phyloP scores from a whole-genome alignment of 2,797 vertebrate species.

The Hyperoplus immaculatus region DNA sequence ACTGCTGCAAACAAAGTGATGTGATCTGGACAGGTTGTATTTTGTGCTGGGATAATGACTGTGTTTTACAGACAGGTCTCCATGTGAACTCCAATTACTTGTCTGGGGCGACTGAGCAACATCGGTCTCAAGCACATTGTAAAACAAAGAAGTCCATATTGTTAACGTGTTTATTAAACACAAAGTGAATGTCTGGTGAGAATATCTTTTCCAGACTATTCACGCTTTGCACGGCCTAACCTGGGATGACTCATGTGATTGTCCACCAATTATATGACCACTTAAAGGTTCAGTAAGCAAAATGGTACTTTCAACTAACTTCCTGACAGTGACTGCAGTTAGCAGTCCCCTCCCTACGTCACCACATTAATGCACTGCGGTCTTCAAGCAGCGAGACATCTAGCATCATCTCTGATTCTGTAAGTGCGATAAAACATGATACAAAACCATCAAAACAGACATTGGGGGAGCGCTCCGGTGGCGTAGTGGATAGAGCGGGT shows the following conservation, averaged over 20 bases:
- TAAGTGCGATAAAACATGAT: too few relatives aligned
- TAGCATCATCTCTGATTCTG: too few relatives aligned
- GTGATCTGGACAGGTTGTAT: slow-evolving; percentile 98
- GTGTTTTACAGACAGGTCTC: slow-evolving; percentile 86
- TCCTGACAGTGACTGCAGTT: too few relatives aligned
- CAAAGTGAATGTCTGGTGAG: slow-evolving; percentile 42
- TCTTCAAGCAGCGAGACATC: too few relatives aligned
- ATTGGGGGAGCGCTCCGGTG: too few relatives aligned
- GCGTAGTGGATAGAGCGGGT: too few relatives aligned
- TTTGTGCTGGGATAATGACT: slow-evolving; percentile 92
- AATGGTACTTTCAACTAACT: too few relatives aligned
- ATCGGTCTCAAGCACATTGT: slow-evolving; percentile 72
- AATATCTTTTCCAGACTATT: slow-evolving; percentile 23
- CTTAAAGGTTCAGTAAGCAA: too few relatives aligned
- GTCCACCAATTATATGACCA: not conserved
- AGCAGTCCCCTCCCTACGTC: too few relatives aligned
- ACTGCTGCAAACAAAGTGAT: slow-evolving; percentile 94
- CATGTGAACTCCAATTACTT: slow-evolving; percentile 83
- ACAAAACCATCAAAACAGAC: too few relatives aligned
- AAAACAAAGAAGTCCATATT: slow-evolving; percentile 73
- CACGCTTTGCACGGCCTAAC: not conserved
- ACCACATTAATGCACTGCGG: too few relatives aligned
- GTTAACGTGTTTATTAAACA: slow-evolving; percentile 69
- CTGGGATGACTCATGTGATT: not conserved
- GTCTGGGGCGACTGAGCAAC: slow-evolving; percentile 74